Evolutionary conservation across 2,797 vertebrate genomes (phyloP).

Genomic region (Anguilla obscura): DNA sequence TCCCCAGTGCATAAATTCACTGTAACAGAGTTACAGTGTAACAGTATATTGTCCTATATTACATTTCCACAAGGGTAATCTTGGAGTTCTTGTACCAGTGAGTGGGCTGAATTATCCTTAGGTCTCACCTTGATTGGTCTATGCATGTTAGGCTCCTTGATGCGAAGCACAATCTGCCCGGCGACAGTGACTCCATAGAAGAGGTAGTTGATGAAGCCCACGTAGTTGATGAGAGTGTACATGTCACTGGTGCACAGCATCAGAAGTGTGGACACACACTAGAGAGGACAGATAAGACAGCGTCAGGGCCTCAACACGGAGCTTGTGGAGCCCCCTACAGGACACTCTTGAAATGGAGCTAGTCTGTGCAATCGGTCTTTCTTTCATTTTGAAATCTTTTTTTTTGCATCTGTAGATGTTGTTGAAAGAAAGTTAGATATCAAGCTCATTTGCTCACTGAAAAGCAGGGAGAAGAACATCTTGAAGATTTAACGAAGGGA

Average conservation of each 20-base stretch:
- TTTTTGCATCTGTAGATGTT: neutral
- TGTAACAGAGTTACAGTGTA: neutral
- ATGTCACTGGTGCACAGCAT: slow-evolving; percentile 96
- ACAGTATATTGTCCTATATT: neutral
- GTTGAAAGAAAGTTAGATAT: neutral
- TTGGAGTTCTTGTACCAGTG: neutral
- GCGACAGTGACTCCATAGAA: slow-evolving; percentile 92
- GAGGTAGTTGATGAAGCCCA: slow-evolving; percentile 96
- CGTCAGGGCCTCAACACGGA: neutral
- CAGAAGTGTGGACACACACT: slow-evolving; percentile 89
- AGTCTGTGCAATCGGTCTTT: neutral
- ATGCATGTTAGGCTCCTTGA: slow-evolving; percentile 79
- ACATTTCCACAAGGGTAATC: neutral
- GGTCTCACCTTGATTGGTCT: slow-evolving; percentile 84
- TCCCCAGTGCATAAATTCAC: neutral
- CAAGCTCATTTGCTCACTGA: neutral
- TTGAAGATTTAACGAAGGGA: neutral
- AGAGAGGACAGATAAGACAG: neutral
- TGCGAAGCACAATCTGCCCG: slow-evolving; percentile 87
- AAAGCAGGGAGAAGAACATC: neutral
- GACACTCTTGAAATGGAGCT: neutral
- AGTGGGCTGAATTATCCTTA: too few relatives aligned
- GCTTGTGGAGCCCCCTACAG: neutral
- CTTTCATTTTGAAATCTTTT: neutral
- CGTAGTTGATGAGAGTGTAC: slow-evolving; percentile 94